A percentile compares a stretch with the other conserved stretches of the same genome.
Evolutionary conservation across 1,140 invertebrate genomes (phyloP).

Genomic region (Phthorimaea operculella): DNA sequence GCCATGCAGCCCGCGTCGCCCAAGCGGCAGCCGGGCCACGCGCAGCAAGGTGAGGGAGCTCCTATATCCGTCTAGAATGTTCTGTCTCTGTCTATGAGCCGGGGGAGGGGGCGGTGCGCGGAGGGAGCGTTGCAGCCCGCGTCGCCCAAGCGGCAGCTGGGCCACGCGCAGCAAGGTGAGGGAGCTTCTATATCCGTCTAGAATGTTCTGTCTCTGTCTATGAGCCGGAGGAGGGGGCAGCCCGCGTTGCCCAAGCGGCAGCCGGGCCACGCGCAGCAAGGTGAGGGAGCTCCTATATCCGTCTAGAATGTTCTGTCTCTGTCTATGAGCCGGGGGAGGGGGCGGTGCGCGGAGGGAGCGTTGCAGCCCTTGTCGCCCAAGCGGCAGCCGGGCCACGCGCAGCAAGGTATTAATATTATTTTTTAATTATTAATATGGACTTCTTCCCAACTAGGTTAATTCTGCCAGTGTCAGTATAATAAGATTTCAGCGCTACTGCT

Average conservation of each 20-base stretch:
- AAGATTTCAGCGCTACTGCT: too few species aligned
- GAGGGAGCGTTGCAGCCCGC: slow-evolving; percentile 62
- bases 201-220: too few species aligned
- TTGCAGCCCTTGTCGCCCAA: slow-evolving; percentile 60
- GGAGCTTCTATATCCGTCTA: too few species aligned
- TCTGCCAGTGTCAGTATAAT: too few species aligned
- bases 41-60: slow-evolving; percentile 40
- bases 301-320: too few species aligned
- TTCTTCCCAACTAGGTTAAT: too few species aligned
- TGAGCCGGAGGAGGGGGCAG: too few species aligned
- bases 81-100: too few species aligned
- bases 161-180: slow-evolving; percentile 7
- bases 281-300: too few species aligned
- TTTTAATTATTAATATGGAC: too few species aligned
- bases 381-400: slow-evolving; percentile 28
- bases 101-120: slow-evolving; percentile 66
- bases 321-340: slow-evolving; percentile 73
- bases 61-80: too few species aligned
- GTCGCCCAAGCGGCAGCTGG: slow-evolving; percentile 50
- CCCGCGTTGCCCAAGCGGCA: slow-evolving; percentile 58
- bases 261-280: slow-evolving; percentile 12
- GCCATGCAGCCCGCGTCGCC: slow-evolving; percentile 60
- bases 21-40: slow-evolving; percentile 61
- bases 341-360: slow-evolving; percentile 57
- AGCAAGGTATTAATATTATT: too few species aligned